Evolutionary conservation across 1,140 invertebrate genomes (phyloP).

Genomic region (Carposina sasakii): DNA sequence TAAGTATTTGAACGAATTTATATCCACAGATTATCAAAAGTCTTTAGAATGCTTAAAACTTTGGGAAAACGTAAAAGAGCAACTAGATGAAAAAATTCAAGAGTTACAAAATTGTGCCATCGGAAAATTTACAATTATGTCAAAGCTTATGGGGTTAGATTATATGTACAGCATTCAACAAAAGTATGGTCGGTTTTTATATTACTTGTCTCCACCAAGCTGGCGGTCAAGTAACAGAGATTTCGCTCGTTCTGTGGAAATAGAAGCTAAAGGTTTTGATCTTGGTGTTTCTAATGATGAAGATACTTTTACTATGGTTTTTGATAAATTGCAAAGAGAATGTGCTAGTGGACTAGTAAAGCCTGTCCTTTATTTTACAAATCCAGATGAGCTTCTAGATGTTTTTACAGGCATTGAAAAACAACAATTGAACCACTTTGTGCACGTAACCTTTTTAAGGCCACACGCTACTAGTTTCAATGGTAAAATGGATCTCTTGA

Average conservation of each 20-base stretch:
- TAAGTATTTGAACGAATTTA: constrained; percentile 73
- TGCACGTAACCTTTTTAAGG: constrained; percentile 37
- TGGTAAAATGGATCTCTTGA: constrained; percentile 33
- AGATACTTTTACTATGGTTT: constrained; percentile 62
- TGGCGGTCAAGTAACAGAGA: constrained; percentile 69
- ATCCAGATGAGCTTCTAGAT: constrained; percentile 70
- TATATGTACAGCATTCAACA: constrained; percentile 75
- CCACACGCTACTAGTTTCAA: constrained; percentile 35
- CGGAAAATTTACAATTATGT: constrained; percentile 62
- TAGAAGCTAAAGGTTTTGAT: constrained; percentile 60
- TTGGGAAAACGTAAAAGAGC: constrained; percentile 60
- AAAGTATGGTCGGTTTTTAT: constrained; percentile 78
- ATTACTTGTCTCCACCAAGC: constrained; percentile 73
- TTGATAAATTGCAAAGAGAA: constrained; percentile 69
- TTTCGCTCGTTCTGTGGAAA: constrained; percentile 57
- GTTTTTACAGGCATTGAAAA: constrained; percentile 75
- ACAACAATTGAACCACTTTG: constrained; percentile 62
- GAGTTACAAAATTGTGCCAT: constrained; percentile 61
- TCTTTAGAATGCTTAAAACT: constrained; percentile 70
- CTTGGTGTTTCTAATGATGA: constrained; percentile 43
- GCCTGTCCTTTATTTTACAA: constrained; percentile 73
- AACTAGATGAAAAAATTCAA: constrained; percentile 55
- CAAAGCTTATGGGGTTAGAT: constrained; percentile 73
- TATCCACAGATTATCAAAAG: constrained; percentile 73
- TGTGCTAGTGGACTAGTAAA: constrained; percentile 44